Base-by-base conservation (phyloP, 2,113 vertebrate genomes). In the Macroglossus sobrinus region DNA sequence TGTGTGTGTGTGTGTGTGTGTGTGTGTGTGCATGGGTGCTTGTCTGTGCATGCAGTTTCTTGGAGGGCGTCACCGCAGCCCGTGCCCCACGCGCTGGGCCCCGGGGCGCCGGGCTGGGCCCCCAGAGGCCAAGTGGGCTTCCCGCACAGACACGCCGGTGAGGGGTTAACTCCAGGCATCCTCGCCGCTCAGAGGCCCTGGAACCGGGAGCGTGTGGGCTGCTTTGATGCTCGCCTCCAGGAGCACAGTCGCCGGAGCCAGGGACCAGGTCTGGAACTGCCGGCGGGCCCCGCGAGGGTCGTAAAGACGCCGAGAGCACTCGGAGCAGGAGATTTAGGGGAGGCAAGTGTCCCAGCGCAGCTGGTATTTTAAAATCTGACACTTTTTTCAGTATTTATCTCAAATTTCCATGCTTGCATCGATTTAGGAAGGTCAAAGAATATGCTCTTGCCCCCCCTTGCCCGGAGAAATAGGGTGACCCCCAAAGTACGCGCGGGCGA, bases 351-450 rank as follows among this genome's bases (percentile, higher is more conserved):
- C 40, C 24, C 57, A 12, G 64, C 91, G 75, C 96, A 95, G 94
- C 96, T 95, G 97, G 89, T 76, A 79, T 97, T 96, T 95, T 91
- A 96, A 97, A 96, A 94, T 89, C 68, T 79, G 93, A 93, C 86
- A 79, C 82, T 82, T 84, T 92, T 95, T 96, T 45, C 94, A 50
- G 94, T 96, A 91, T 96, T 95, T 95, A 95, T 95, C 96, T 93
- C 94, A 93, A 95, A 96, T 91, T 91, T 96, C 72, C 30, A 43
- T 40, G 84, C 87, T 96, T 92, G 68, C 15, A 47, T 86, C 93
- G 85, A 94, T 89, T 96, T 94, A 79, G 59, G 91, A 96, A 97
- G 91, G 91, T 97, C 93, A 89, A 55, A 91, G 86, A 75, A 57
- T 33, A 33, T 45, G 61, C 21, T 43, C 61, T 55, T 18, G 18